Base-by-base conservation (phyloP, 1,140 invertebrate genomes). In the Euwallacea similis region DNA sequence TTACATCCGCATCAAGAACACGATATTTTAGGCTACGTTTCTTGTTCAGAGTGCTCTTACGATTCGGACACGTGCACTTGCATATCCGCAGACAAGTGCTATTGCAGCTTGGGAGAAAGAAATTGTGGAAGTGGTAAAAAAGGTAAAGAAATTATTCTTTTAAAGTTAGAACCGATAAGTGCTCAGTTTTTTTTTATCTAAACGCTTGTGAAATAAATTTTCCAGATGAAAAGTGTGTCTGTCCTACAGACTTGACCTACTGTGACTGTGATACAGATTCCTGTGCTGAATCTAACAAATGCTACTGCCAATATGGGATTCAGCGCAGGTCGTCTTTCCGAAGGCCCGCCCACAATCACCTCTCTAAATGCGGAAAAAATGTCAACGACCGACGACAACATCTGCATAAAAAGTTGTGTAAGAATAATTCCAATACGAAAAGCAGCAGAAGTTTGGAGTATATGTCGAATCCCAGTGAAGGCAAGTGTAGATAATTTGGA, bases 281-380 rank as follows among this genome's bases (percentile, higher is more conserved):
- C 74, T 95, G 93, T 79, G 87, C 91, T 0, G 93, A 93, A 67
- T 93, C 91, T 78, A 93, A 94, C 78, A 94, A 94, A 79, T 96
- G 93, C 78, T 96, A 96, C 78, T 96, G 93, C 80, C 83, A 86
- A 7, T 83, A 84, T 2, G 83, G 83, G 79, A 0, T 82, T 85
- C 21, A 53, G 47, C 59, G 75, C 86, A 44, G 84, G 7, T 16
- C 21, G 41, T 33, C 21, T 33, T 9, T 42, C 15, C 33, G 6
- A 15, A 15, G 46, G 11, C 8, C 58, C 6, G 16, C 9, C 13
- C 55, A 68, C 11, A 9, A 42, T 41, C 62, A 61, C 33, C 69
- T 59, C 33, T 3, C 63, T 0, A 87, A 72, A 74, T 88, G 1
- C 81, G 83, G 44, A 83, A 86, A 69, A 82, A 83, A 42, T 85